A percentile compares a stretch with the other conserved stretches of the same genome.
Conservation (phyloP, 2,113 vertebrate species). For the Chaetops frenatus region DNA sequence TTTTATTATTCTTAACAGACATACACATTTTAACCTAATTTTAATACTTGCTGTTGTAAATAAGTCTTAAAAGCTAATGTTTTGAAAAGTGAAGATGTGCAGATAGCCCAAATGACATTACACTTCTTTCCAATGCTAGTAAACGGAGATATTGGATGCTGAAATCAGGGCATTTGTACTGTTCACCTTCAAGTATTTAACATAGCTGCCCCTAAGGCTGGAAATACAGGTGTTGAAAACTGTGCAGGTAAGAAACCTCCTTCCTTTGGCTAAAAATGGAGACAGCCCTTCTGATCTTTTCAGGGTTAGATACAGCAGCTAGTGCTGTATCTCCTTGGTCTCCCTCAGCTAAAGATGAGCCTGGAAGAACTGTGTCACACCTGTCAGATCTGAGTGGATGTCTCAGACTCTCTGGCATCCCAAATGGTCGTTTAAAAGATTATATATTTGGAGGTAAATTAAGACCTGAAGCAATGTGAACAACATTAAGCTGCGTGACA, state of each 20-base stretch:
- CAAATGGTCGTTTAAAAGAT: background rate
- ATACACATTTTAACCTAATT: slow-evolving; percentile 20
- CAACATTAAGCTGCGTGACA: background rate
- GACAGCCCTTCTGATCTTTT: background rate
- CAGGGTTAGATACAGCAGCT: background rate
- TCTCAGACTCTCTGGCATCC: background rate
- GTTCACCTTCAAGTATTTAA: background rate
- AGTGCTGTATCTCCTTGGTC: background rate
- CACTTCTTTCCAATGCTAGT: background rate
- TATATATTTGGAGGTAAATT: background rate
- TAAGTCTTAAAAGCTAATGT: background rate
- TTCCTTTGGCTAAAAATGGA: background rate
- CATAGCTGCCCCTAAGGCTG: background rate
- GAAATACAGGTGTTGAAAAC: background rate
- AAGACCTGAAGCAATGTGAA: background rate
- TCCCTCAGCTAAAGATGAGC: background rate
- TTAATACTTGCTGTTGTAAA: background rate
- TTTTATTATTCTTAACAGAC: slow-evolving; percentile 19
- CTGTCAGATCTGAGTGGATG: background rate
- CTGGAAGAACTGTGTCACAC: background rate
- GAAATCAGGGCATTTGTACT: background rate
- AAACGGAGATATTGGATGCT: background rate
- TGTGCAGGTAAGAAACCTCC: background rate
- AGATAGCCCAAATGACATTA: slow-evolving; percentile 34
- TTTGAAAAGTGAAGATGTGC: slow-evolving; percentile 28